Evolutionary conservation across 1,140 invertebrate species (phyloP).

Genomic region (Pogonus chalceus): DNA sequence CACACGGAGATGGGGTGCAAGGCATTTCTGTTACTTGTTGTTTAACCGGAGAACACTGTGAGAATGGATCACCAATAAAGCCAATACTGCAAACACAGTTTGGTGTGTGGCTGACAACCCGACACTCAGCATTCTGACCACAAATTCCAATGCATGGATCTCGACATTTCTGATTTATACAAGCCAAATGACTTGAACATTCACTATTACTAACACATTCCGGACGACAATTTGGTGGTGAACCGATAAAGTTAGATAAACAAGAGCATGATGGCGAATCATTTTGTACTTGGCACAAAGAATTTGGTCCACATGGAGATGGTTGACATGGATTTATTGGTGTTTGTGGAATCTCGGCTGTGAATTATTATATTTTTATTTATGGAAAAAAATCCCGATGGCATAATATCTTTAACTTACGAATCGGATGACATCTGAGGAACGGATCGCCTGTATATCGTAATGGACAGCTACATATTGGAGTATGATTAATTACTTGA

Average conservation of each 20-base stretch:
- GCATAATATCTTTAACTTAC: slow-evolving; percentile 28
- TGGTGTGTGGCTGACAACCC: slow-evolving; percentile 58
- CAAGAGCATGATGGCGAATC: slow-evolving; percentile 57
- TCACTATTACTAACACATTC: slow-evolving; percentile 68
- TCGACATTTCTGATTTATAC: slow-evolving; percentile 57
- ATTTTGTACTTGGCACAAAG: slow-evolving; percentile 48
- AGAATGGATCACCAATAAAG: slow-evolving; percentile 58
- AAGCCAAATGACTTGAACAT: slow-evolving; percentile 58
- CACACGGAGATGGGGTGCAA: slow-evolving; percentile 54
- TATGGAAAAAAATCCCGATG: slow-evolving; percentile 8
- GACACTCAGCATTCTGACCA: slow-evolving; percentile 58
- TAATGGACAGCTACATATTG: no score
- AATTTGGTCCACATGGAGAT: slow-evolving; percentile 57
- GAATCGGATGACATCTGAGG: slow-evolving; percentile 37
- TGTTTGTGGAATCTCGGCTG: slow-evolving; percentile 26
- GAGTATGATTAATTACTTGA: no score
- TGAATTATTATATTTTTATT: slow-evolving; percentile 20
- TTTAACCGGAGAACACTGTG: slow-evolving; percentile 42
- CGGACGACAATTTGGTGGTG: slow-evolving; percentile 63
- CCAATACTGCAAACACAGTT: slow-evolving; percentile 56
- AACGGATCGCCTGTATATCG: slow-evolving; percentile 48
- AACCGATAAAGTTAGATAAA: slow-evolving; percentile 54
- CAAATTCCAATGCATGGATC: slow-evolving; percentile 66
- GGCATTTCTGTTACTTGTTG: slow-evolving; percentile 20
- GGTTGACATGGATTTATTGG: slow-evolving; percentile 45